Conservation (phyloP, 1,140 invertebrate genomes). For the Achroia grisella region DNA sequence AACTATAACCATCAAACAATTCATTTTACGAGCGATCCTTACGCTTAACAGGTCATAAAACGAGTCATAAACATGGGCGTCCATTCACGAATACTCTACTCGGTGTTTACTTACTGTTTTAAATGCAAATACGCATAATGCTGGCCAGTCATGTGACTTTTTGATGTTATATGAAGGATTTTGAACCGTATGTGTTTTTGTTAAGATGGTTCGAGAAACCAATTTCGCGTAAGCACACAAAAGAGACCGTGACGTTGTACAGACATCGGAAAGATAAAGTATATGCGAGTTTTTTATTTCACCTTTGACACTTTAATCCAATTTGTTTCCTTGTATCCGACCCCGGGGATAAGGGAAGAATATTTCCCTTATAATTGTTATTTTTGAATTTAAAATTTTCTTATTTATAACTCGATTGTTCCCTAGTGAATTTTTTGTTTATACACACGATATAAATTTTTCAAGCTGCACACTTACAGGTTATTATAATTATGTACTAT, state of each 20-base stretch:
- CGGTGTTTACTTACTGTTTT: constrained; percentile 62
- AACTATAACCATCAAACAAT: constrained; percentile 37
- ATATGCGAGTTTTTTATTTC: constrained; percentile 64
- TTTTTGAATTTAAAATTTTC: constrained; percentile 55
- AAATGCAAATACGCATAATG: constrained; percentile 60
- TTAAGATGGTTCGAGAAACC: background rate
- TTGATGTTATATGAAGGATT: constrained; percentile 4
- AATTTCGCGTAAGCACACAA: background rate
- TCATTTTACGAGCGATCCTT: constrained; percentile 62
- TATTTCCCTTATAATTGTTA: constrained; percentile 63
- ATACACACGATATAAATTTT: background rate
- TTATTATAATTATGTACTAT: no score
- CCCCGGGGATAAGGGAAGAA: constrained; percentile 56
- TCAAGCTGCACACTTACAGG: no score
- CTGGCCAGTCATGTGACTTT: constrained; percentile 23
- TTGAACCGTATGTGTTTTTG: background rate
- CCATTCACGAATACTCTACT: constrained; percentile 51
- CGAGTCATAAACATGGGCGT: constrained; percentile 58
- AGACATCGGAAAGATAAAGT: constrained; percentile 53
- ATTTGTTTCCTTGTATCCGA: constrained; percentile 63
- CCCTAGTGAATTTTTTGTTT: constrained; percentile 14
- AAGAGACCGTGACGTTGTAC: constrained; percentile 31
- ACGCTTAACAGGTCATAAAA: constrained; percentile 68
- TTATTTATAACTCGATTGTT: constrained; percentile 22
- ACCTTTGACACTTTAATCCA: constrained; percentile 73